Evolutionary conservation across 1,140 invertebrate genomes (phyloP).

Genomic region (Cepaea nemoralis): DNA sequence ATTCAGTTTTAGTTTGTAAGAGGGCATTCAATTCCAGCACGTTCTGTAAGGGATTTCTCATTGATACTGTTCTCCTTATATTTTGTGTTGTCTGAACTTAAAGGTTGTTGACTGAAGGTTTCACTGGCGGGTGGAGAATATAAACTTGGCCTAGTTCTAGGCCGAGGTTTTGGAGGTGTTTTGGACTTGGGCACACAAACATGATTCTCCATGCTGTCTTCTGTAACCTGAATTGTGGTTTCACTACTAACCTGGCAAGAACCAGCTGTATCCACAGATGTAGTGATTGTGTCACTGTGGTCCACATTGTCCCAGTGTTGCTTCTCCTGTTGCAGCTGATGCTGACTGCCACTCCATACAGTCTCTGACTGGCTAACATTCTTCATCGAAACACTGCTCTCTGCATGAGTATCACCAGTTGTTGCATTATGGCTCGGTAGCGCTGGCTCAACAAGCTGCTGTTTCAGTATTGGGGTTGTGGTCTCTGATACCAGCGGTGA

Average conservation of each 20-base stretch:
- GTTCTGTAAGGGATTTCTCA: not conserved
- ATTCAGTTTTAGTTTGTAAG: not conserved
- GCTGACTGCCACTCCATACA: not conserved
- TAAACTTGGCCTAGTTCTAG: conserved; percentile 12
- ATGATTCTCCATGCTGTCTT: not conserved
- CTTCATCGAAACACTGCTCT: not conserved
- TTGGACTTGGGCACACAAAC: not conserved
- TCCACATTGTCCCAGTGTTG: not conserved
- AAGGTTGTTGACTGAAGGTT: not conserved
- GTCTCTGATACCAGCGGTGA: not conserved
- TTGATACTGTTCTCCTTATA: not conserved
- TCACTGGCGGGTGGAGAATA: not conserved
- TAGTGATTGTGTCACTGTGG: not conserved
- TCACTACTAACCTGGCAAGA: not conserved
- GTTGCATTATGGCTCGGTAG: not conserved
- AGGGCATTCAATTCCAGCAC: not conserved
- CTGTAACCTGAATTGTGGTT: too few species aligned
- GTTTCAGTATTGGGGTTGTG: not conserved
- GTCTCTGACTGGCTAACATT: not conserved
- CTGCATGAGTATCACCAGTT: not conserved
- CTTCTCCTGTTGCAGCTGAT: not conserved
- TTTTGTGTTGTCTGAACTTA: not conserved
- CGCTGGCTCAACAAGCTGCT: not conserved
- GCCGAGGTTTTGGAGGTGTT: conserved; percentile 5
- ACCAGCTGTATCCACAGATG: not conserved